Percentiles rank a stretch among this genome's conserved stretches.
These are phyloP conservation scores for Dipus sagitta DNA, from an alignment of 2,797 vertebrate species.

Conservation along the genomic window DNA sequence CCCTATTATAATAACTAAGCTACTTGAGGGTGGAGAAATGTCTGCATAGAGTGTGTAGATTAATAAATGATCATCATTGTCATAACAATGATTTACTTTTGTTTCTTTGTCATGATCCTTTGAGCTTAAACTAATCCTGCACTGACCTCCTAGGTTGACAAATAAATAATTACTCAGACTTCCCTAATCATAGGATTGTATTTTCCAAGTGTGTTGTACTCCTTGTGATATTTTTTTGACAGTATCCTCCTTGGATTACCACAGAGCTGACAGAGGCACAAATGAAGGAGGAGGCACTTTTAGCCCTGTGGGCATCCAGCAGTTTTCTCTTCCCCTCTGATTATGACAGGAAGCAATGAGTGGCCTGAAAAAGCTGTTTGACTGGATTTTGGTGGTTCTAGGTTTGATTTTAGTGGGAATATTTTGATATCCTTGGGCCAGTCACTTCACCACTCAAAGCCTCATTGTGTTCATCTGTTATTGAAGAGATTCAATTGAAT, in stretches of 20 bases:
- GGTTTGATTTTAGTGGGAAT: constrained; percentile 10
- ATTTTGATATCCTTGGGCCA: constrained; percentile 15
- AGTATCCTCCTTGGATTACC: constrained; percentile 47
- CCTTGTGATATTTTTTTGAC: constrained; percentile 23
- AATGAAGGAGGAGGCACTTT: constrained; percentile 19
- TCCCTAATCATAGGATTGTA: constrained; percentile 55
- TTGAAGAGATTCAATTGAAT: not conserved
- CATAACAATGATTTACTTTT: constrained; percentile 71
- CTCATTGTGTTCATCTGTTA: not conserved
- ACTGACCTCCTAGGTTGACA: constrained; percentile 45
- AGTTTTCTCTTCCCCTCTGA: not conserved
- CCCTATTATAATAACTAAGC: constrained; percentile 46
- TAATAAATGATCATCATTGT: constrained; percentile 66
- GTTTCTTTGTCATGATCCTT: constrained; percentile 67
- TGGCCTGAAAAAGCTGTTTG: not conserved
- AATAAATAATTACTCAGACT: constrained; percentile 66
- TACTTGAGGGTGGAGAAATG: constrained; percentile 65
- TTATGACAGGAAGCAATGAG: not conserved
- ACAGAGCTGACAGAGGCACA: not conserved
- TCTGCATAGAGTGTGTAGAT: constrained; percentile 55
- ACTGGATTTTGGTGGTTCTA: not conserved
- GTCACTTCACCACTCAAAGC: constrained; percentile 17
- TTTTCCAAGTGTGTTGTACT: constrained; percentile 59
- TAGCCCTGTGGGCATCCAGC: not conserved
- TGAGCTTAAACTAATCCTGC: constrained; percentile 69